Evolutionary conservation across 2,888 invertebrate genomes (phyloP), one percentile per base, ranked within the genome.

Genomic region (Xanthostigma xanthostigma): DNA sequence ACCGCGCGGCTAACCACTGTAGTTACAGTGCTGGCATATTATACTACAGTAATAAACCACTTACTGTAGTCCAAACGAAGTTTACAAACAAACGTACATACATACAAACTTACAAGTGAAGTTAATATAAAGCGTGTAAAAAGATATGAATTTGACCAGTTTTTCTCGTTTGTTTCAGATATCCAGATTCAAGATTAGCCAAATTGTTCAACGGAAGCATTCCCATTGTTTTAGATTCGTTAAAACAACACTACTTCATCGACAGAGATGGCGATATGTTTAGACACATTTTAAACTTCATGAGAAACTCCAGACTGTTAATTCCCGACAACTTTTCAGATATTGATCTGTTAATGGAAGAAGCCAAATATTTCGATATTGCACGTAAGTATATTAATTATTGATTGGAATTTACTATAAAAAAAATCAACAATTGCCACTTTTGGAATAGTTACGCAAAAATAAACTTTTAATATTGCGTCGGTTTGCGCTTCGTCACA

Each of bases 161-260:
- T 27, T 27, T 27, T 27, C 27, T 27, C 27, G 6, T 27, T 53
- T 53, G 35, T 71, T 73, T n/a, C 77, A 95, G 95, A 65, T 94
- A 85, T 66, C 88, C 94, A 0, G 91, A 95, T 47, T 95, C 95
- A 2, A 79, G 85, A 57, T 74, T 96, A 57, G 92, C 90, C 11
- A 87, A 87, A 70, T 78, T 96, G 66, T 96, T 96, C 71, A 93
- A 92, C 64, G 96, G 96, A 36, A 85, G 82, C 57, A 90, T 95
- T 59, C 95, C 96, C 4, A 94, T 96, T 56, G 93, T 96, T 12
- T 70, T 96, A 66, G 96, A 96, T 66, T 91, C 90, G 5, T 70
- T 96, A 56, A 96, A 96, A 68, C 96, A 96, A 64, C 95, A 98
- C 66, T 97, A 97, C 69, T 98, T 97, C 72, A 94, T 98, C 60